Conservation (phyloP, 1,140 invertebrate genomes). For the Caenorhabditis briggsae region DNA sequence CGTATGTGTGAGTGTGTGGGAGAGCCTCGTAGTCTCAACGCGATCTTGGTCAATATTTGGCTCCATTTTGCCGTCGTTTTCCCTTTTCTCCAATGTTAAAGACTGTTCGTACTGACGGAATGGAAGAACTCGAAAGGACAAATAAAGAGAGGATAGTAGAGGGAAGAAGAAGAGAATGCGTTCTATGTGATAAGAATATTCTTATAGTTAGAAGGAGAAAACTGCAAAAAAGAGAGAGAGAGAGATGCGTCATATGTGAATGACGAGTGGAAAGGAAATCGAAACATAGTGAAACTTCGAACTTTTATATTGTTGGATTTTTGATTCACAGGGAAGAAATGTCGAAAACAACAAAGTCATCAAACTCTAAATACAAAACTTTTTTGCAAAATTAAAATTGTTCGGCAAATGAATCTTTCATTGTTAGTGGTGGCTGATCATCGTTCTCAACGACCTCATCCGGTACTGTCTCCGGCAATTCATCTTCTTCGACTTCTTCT, state of each 20-base stretch:
- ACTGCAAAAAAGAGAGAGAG: not conserved
- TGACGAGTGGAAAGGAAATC: not conserved
- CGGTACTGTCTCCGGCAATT: conserved; percentile 4
- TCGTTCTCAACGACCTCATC: not conserved
- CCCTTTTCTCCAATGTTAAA: not conserved
- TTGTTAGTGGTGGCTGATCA: not conserved
- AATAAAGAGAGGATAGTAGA: conserved; percentile 11
- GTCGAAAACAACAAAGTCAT: not conserved
- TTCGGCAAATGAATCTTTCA: conserved; percentile 26
- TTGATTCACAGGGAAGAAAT: not conserved
- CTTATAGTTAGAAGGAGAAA: not conserved
- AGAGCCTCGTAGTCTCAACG: not conserved
- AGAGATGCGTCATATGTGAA: conserved; percentile 8
- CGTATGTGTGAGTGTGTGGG: not conserved
- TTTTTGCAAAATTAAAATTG: not conserved
- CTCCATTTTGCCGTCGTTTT: not conserved
- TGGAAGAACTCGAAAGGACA: conserved; percentile 3
- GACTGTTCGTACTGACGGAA: conserved; percentile 26
- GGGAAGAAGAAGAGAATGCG: not conserved
- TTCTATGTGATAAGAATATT: conserved; percentile 14
- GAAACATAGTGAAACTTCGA: not conserved
- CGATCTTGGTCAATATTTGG: conserved; percentile 47
- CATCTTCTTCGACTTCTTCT: conserved; percentile 2
- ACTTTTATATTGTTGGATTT: no score
- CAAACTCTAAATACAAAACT: not conserved